These are phyloP conservation scores for Stictonetta naevosa DNA, from an alignment of 2,113 vertebrate genomes.

Conservation along the genomic window DNA sequence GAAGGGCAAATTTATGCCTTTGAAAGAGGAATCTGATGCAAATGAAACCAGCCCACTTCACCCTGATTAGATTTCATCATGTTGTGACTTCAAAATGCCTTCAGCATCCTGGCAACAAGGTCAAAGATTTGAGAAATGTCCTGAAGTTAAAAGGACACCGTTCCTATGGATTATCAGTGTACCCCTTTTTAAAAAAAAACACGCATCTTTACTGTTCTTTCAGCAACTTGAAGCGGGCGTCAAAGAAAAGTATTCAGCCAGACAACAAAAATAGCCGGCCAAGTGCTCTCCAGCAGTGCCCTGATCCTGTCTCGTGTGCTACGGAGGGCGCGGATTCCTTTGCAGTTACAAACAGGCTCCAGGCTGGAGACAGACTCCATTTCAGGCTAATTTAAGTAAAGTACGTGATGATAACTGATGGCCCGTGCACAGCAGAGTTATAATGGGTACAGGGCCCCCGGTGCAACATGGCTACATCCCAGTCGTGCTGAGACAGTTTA, in stretches of 20 bases:
- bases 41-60: slow-evolving; percentile 35
- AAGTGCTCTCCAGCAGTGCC: slow-evolving; percentile 40
- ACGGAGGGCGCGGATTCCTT: slow-evolving; percentile 11
- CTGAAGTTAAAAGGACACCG: not conserved
- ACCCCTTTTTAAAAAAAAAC: not conserved
- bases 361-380: slow-evolving; percentile 40
- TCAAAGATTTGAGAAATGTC: not conserved
- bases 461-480: not conserved
- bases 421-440: not conserved
- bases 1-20: slow-evolving; percentile 30
- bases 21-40: slow-evolving; percentile 39
- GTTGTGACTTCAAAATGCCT: slow-evolving; percentile 4
- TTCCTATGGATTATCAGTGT: not conserved
- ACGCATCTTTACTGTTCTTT: slow-evolving; percentile 23
- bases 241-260: not conserved
- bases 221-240: not conserved
- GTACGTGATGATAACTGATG: slow-evolving; percentile 4
- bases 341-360: slow-evolving; percentile 29
- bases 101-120: slow-evolving; percentile 30
- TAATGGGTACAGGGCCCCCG: not conserved
- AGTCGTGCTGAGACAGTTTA: accelerated
- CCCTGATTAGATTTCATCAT: slow-evolving; percentile 43
- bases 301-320: not conserved
- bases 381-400: slow-evolving; percentile 65
- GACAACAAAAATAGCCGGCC: slow-evolving; percentile 62